Conservation (phyloP, 2,888 invertebrate species). For the Steromphala cineraria region DNA sequence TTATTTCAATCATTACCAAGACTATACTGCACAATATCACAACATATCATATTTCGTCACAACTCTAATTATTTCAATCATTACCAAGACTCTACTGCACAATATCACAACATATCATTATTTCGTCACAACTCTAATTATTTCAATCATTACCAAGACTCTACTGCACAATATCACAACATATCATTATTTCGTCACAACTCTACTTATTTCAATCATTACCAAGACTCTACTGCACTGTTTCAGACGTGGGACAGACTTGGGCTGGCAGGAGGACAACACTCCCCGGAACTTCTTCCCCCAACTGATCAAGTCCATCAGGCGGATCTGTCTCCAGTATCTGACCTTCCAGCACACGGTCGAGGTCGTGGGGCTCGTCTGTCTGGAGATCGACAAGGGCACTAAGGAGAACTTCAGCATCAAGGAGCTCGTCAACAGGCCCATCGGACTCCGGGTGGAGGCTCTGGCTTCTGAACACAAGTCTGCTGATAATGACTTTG, state of each 20-base stretch:
- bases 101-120: too few relatives aligned
- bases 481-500: conserved; percentile 1
- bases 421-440: conserved; percentile 34
- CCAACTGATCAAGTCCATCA: conserved; percentile 6
- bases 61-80: too few relatives aligned
- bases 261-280: background rate
- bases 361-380: conserved; percentile 39
- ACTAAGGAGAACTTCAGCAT: conserved; percentile 42
- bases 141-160: too few relatives aligned
- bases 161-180: background rate
- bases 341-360: conserved; percentile 41
- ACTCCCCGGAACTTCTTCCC: conserved; percentile 1
- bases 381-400: conserved; percentile 41
- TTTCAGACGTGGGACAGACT: background rate
- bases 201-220: too few relatives aligned
- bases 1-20: too few relatives aligned
- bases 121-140: too few relatives aligned
- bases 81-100: too few relatives aligned
- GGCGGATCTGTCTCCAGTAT: conserved; percentile 38
- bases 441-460: conserved; percentile 17
- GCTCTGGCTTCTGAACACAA: conserved; percentile 18
- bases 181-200: too few relatives aligned
- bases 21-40: too few relatives aligned
- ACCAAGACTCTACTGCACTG: too few relatives aligned
- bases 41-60: too few relatives aligned